Base-by-base conservation (phyloP, 1,140 invertebrate species). In the Pristionchus pacificus region DNA sequence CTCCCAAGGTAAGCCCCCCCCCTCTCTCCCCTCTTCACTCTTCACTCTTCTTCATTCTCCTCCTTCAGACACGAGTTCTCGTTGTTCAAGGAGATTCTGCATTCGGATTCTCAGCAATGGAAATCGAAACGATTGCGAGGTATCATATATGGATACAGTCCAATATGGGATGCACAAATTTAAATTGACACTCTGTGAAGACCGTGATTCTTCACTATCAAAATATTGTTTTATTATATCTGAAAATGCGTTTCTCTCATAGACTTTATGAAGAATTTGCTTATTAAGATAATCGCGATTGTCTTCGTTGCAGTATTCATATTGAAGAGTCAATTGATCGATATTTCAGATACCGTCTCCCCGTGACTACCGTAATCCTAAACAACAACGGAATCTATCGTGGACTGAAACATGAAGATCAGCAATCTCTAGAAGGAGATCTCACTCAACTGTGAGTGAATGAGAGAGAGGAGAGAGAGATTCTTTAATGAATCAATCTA, bases 61-160 rank as follows among this genome's bases (percentile, higher is more conserved):
- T 91, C 92, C 0, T 85, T 85, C 0, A 93, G 93, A 83, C 86
- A 89, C 6, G 19, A 77, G 92, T 97, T 0, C 86, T 97, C 49
- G 89, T 88, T 77, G 89, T 95, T 0, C 91, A 95, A 68, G 93
- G 95, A 0, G 95, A 98, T 84, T 94, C 92, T 69, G 95, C 94
- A 10, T 96, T 98, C 86, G 95, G 95, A 1, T 97, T 97, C 85
- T 94, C 93, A 68, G 94, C 91, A 65, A 95, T 97, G 93, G 95
- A 98, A 87, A 88, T 97, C 28, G 95, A 97, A 87, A 97, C 94
- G 0, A 92, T 95, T 88, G 90, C 90, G 79, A 88, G 89, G 89
- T 90, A 83, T 57, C 0, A 24, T 57, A 24, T 57, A 0, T 57
- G 19, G 55, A n/a, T n/a, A n/a, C n/a, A n/a, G n/a, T n/a, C n/a